Evolutionary conservation across 2,888 invertebrate genomes (phyloP), one percentile per base, ranked within the genome.

Genomic region (Papilio elwesi): DNA sequence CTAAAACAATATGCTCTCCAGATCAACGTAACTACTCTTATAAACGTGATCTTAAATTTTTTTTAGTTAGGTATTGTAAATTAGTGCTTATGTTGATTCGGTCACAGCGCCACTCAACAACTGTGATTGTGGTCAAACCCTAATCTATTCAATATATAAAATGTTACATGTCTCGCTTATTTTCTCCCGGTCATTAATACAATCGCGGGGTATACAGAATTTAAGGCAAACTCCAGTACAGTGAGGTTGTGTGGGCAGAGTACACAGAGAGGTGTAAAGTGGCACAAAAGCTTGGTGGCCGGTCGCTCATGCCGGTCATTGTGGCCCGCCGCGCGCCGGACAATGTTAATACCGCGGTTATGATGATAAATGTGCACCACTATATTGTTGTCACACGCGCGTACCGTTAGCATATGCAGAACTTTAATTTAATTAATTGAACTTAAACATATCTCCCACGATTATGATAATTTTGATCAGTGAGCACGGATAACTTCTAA

Each of bases 291-390:
- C 43, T 43, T 43, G 63, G 47, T 47, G 47, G 47, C 47, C 47
- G 15, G 43, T 43, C 43, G 2, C 9, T 43, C 43, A 6, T 9
- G 72, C 68, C 63, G 76, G 65, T 68, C 77, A 77, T 79, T 77
- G 82, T 80, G 75, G 26, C 76, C 76, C 74, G 68, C 74, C 78
- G 74, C 76, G 76, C 71, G 70, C 74, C 70, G 75, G 73, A 77
- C 81, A 79, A 79, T 80, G 78, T 79, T 81, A 78, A 79, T 79
- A 80, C 78, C 77, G 75, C 88, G 85, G 88, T 91, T 89, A 90
- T 89, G 90, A 91, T 92, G 92, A 92, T 92, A 90, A 92, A 92
- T 92, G 90, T 82, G 78, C 80, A 83, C 85, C 86, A 83, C 85
- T 85, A 84, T 83, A 82, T 84, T 86, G 84, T 85, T 64, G 72